A percentile compares a stretch with the other conserved stretches of the same genome.
These are phyloP conservation scores for Urosaurus nigricauda DNA, from an alignment of 2,797 vertebrate species.

Conservation along the genomic window DNA sequence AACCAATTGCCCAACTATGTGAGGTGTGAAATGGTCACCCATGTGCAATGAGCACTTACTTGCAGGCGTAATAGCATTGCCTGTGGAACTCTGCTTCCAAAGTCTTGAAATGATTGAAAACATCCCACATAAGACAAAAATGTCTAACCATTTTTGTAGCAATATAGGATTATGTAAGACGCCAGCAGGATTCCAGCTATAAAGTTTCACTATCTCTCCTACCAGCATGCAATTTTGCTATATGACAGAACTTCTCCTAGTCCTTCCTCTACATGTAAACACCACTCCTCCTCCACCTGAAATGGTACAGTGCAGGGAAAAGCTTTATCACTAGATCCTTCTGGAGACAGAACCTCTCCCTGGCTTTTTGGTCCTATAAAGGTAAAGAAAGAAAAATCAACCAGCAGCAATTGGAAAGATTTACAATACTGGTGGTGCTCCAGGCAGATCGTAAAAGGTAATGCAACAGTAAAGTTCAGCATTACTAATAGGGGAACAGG, in stretches of 20 bases:
- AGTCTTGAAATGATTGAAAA: background rate
- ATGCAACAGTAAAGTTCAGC: rapidly evolving
- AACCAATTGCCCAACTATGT: too few species aligned
- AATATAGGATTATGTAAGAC: too few species aligned
- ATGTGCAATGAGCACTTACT: too few species aligned
- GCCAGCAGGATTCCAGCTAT: too few species aligned
- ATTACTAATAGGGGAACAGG: background rate
- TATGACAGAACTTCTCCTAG: background rate
- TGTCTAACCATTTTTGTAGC: too few species aligned
- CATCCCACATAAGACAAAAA: background rate
- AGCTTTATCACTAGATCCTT: background rate
- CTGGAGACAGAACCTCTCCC: background rate
- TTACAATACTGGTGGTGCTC: background rate
- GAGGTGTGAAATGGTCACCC: too few species aligned
- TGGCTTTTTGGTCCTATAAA: background rate
- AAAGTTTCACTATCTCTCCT: too few species aligned
- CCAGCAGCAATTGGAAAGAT: background rate
- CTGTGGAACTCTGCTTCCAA: too few species aligned
- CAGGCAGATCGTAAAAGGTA: background rate
- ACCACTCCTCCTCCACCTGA: background rate
- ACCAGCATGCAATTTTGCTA: background rate
- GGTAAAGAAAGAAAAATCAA: background rate
- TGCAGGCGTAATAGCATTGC: too few species aligned
- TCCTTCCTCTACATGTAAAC: background rate
- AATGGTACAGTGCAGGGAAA: background rate